Evolutionary conservation across 2,888 invertebrate species (phyloP).

Genomic region (Autographa gamma): DNA sequence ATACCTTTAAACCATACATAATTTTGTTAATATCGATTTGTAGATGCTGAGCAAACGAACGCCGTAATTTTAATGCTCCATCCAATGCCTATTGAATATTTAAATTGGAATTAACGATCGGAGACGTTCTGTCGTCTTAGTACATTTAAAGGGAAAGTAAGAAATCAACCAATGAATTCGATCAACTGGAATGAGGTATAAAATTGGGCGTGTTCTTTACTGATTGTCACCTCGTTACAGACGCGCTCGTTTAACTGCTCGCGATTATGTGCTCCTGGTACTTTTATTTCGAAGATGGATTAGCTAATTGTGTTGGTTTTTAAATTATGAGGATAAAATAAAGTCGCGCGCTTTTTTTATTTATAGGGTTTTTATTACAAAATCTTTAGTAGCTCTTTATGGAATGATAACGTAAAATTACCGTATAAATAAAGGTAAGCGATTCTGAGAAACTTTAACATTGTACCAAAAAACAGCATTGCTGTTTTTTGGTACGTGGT

Average conservation of each 20-base stretch:
- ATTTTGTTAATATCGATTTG: conserved; percentile 64
- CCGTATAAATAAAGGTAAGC: too few relatives aligned
- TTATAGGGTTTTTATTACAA: too few relatives aligned
- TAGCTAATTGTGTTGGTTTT: background rate
- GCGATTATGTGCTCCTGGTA: conserved; percentile 29
- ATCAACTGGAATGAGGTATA: conserved; percentile 33
- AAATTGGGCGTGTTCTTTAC: conserved; percentile 39
- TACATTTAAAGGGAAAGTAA: conserved; percentile 42
- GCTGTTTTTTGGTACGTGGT: too few relatives aligned
- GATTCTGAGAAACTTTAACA: too few relatives aligned
- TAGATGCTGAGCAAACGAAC: conserved; percentile 64
- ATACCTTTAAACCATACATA: conserved; percentile 29
- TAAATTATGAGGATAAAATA: conserved; percentile 5
- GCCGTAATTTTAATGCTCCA: conserved; percentile 59
- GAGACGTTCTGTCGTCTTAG: conserved; percentile 57
- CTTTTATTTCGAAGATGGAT: conserved; percentile 24
- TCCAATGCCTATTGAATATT: conserved; percentile 82
- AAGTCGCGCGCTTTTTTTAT: too few relatives aligned
- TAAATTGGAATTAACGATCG: conserved; percentile 75
- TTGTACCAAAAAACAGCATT: too few relatives aligned
- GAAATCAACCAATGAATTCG: conserved; percentile 46
- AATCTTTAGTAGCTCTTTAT: too few relatives aligned
- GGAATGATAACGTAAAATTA: too few relatives aligned
- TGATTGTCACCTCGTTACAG: conserved; percentile 29
- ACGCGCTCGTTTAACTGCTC: conserved; percentile 11